Evolutionary conservation across 2,888 invertebrate species (phyloP).

Genomic region (Apodemia mormo): DNA sequence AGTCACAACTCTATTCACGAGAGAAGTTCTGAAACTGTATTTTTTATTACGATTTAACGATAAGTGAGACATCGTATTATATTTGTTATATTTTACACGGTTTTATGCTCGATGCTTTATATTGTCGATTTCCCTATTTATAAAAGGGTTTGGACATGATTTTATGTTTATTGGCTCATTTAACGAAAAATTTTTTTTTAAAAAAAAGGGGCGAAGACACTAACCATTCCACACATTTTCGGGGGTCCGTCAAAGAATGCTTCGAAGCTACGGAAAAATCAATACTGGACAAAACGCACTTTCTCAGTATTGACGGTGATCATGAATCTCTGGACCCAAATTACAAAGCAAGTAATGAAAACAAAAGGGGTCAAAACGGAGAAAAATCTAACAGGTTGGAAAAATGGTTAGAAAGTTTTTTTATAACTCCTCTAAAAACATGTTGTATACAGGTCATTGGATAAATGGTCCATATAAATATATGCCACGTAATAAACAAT

Average conservation of each 20-base stretch:
- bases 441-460: slow-evolving; percentile 13
- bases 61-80: no score
- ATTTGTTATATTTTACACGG: no score
- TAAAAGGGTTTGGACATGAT: no score
- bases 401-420: slow-evolving; percentile 10
- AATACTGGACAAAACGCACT: slow-evolving; percentile 22
- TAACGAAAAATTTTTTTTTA: no score
- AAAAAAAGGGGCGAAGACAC: no score
- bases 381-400: slow-evolving; percentile 7
- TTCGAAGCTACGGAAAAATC: slow-evolving; percentile 9
- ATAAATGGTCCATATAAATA: neutral
- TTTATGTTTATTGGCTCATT: no score
- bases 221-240: no score
- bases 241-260: slow-evolving; percentile 24
- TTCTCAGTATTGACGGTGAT: slow-evolving; percentile 11
- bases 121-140: no score
- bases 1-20: no score
- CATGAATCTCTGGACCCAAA: neutral
- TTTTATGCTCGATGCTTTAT: no score
- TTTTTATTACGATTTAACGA: no score
- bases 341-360: neutral
- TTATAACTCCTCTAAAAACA: slow-evolving; percentile 17
- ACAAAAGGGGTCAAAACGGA: neutral
- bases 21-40: no score
- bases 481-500: neutral